phyloP scores from a whole-genome alignment of 1,140 invertebrate genomes.

The Monomorium pharaonis region DNA sequence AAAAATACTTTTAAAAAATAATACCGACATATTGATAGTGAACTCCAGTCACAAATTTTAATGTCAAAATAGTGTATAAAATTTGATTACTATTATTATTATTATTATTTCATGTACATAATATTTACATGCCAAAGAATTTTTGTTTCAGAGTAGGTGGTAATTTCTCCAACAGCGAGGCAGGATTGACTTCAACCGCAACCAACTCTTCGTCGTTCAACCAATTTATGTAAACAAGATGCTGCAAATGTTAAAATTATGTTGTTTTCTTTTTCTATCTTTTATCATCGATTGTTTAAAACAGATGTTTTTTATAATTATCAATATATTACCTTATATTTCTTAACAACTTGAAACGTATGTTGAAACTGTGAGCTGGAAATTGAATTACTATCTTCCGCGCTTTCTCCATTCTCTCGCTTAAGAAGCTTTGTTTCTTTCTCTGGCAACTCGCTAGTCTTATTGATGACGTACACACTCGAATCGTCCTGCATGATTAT shows the following conservation, averaged over 20 bases:
- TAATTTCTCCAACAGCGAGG: conserved; percentile 86
- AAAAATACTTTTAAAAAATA: too few relatives aligned
- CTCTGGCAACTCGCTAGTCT: conserved; percentile 82
- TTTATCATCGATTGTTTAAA: conserved; percentile 5
- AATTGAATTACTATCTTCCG: conserved; percentile 79
- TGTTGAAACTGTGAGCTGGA: conserved; percentile 77
- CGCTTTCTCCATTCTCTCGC: conserved; percentile 79
- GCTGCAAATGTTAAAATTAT: conserved; percentile 85
- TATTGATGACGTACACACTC: conserved; percentile 88
- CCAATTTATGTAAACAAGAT: conserved; percentile 87
- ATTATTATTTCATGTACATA: neutral
- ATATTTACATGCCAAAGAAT: conserved; percentile 86
- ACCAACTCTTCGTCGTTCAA: conserved; percentile 88
- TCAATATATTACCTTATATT: conserved; percentile 83
- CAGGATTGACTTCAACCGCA: conserved; percentile 89
- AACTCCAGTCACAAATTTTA: neutral
- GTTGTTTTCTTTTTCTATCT: neutral
- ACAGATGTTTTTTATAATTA: conserved; percentile 1
- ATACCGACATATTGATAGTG: neutral
- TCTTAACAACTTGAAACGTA: conserved; percentile 82
- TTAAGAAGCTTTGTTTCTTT: conserved; percentile 80
- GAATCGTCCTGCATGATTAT: conserved; percentile 89
- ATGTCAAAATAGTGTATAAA: neutral
- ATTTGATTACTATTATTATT: neutral
- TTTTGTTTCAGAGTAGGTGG: conserved; percentile 88